Base-by-base conservation (phyloP, 2,797 vertebrate genomes). In the Poeciliopsis presidionis region DNA sequence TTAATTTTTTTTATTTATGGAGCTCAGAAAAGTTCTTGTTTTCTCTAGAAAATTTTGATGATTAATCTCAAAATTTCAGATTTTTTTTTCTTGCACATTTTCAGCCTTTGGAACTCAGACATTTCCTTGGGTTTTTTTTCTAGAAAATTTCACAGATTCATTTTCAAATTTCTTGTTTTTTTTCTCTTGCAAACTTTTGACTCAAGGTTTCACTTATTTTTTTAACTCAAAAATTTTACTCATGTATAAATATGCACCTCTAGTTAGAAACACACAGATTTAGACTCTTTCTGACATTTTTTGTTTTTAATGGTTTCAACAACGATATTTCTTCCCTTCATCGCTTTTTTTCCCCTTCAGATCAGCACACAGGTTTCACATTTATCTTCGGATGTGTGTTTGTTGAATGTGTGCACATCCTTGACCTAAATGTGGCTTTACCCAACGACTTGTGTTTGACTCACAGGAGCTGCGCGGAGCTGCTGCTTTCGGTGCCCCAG, bases 401-500 rank as follows among this genome's bases (percentile, higher is more conserved):
- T 84, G 69, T 73, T 28, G 77, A 67, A 55, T 76, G 79, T 82
- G 67, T 80, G 59, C 78, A 81, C 83, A 89, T 86, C 89, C 89
- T 85, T 92, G 89, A 92, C 89, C 91, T 83, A 90, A 88, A 91
- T 92, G 46, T 85, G 63, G 65, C 72, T 82, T 84, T 87, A 90
- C 90, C 82, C 87, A 90, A 86, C 83, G 76, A 39, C 85, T 86
- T 77, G 53, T 90, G 83, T 91, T 93, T 78, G 74, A 81, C 92
- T 88, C 61, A 82, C 93, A 99, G 98, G 97, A 99, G 97, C 96
- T 99, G 98, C 96, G 96, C 97, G 92, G 98, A 99, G 95, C 97
- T 99, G 95, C 93, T 99, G 75, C 94, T 99, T 75, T 97, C 97
- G 92, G 92, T 99, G 92, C 97, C 97, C 91, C 95, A 97, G 94